Evolutionary conservation across 2,797 vertebrate species (phyloP), one percentile per base, ranked within the genome.

Genomic region (Spinibarbus caldwelli): DNA sequence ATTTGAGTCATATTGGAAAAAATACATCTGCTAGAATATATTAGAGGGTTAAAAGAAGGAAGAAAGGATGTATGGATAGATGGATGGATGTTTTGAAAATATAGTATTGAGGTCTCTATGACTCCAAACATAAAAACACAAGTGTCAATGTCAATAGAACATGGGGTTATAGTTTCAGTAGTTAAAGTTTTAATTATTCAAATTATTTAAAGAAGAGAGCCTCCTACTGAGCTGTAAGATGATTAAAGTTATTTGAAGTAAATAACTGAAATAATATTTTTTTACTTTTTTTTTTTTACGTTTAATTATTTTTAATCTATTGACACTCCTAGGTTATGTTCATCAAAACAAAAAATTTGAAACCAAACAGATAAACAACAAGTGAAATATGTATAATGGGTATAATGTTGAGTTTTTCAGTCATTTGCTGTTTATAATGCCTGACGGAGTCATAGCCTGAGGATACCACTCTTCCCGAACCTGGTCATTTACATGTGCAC

Each of bases 401-500:
- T n/a, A 38, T 57, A 23, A 10, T 57, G 52, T 10, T 21, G 8
- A 21, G 19, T 54, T 23, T 19, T 52, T 31, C 9, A 21, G 15
- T n/a, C 0, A n/a, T 54, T 54, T 47, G 43, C 21, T n/a, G 21
- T 77, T 78, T 3, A 62, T 26, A 62, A 29, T 78, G 15, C 5
- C 23, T 26, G 26, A 14, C 7, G 38, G 73, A 57, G 34, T 36
- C 7, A 17, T 64, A 21, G 26, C 57, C n/a, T 45, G 23, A 5
- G 23, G 2, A 29, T 64, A 29, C 15, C 8, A 29, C n/a, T 45
- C 15, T 78, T 45, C n/a, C 75, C 6, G 36, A 41, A 41, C 26
- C 62, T 49, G 78, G 29, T 80, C 4, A 80, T 80, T 80, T 80
- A 19, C 21, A 80, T 68, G 19, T 36, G 43, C 12, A 12, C 43